Conservation (phyloP, 2,888 invertebrate genomes). For the Eupithecia centaureata region DNA sequence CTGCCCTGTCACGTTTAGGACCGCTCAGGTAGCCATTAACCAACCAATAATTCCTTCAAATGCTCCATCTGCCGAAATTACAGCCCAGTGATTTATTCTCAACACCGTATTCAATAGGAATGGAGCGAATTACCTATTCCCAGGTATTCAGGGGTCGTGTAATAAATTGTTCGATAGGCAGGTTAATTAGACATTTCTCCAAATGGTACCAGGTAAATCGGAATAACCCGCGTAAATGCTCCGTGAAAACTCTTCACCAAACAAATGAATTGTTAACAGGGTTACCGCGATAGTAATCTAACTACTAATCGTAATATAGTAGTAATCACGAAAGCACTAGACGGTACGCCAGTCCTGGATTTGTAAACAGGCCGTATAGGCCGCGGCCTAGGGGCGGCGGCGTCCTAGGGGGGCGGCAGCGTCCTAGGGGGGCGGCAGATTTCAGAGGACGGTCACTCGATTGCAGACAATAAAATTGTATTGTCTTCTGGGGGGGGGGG, state of each 20-base stretch:
- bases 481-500: too few species aligned
- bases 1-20: constrained; percentile 27
- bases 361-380: too few species aligned
- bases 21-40: constrained; percentile 39
- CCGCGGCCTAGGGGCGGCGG: too few species aligned
- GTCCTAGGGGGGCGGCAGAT: too few species aligned
- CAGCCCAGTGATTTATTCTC: constrained; percentile 61
- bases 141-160: constrained; percentile 63
- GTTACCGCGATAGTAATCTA: constrained; percentile 47
- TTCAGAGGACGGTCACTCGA: too few species aligned
- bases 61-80: constrained; percentile 52
- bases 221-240: constrained; percentile 59
- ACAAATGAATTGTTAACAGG: constrained; percentile 64
- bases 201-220: constrained; percentile 70
- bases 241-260: constrained; percentile 57
- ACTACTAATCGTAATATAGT: too few species aligned
- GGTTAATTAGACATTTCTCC: constrained; percentile 77
- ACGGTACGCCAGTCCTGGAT: constrained; percentile 30
- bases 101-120: constrained; percentile 69
- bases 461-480: too few species aligned
- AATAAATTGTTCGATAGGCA: constrained; percentile 77
- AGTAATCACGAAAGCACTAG: constrained; percentile 46
- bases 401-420: too few species aligned
- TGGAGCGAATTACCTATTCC: constrained; percentile 62
- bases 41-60: constrained; percentile 45